Percentiles rank a stretch among this genome's conserved stretches.
These are phyloP conservation scores for Acrocephalus arundinaceus DNA, from an alignment of 2,113 vertebrate species.

Conservation along the genomic window DNA sequence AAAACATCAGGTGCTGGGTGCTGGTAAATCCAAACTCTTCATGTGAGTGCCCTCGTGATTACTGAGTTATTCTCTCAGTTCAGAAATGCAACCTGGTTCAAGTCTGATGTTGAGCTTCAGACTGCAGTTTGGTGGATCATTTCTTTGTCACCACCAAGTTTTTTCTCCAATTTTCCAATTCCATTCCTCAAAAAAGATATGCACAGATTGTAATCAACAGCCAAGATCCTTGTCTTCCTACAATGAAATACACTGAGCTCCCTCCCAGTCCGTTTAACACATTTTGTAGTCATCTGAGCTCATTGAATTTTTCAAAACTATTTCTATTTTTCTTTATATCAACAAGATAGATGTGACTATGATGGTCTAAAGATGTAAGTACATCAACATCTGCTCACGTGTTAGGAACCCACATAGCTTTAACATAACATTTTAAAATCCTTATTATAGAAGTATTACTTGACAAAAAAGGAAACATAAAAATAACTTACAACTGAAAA, in stretches of 20 bases:
- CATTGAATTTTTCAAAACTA: background rate
- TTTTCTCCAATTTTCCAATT: background rate
- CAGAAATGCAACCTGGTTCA: background rate
- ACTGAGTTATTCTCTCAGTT: background rate
- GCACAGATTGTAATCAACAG: background rate
- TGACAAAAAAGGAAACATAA: slow-evolving; percentile 10
- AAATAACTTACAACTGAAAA: slow-evolving; percentile 16
- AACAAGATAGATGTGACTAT: background rate
- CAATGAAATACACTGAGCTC: background rate
- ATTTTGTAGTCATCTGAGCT: background rate
- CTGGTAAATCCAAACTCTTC: background rate
- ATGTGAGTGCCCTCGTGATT: background rate
- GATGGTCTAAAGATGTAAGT: background rate
- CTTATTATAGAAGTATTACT: background rate
- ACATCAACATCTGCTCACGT: background rate
- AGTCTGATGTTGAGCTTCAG: background rate
- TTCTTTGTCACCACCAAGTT: background rate
- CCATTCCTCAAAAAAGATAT: background rate
- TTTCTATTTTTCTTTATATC: background rate
- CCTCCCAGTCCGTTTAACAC: background rate
- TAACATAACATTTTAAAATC: background rate
- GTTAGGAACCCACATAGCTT: background rate
- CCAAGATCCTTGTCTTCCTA: background rate
- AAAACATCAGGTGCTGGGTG: background rate
- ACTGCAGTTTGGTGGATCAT: background rate